Conservation (phyloP, 2,113 vertebrate species). For the Gallinago paraguaiae region DNA sequence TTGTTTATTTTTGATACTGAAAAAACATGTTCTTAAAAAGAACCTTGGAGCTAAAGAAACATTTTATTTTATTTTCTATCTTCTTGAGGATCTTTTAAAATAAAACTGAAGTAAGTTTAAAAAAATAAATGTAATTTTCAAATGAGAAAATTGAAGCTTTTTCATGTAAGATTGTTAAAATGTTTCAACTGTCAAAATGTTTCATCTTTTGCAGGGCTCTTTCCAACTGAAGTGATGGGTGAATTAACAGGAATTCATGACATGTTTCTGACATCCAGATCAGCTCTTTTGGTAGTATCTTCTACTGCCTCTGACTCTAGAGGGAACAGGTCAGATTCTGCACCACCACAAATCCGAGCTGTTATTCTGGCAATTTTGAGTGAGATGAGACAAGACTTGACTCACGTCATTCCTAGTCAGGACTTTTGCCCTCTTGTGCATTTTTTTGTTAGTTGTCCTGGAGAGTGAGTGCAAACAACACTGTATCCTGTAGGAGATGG, state of each 20-base stretch:
- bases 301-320: background rate
- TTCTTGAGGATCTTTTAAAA: background rate
- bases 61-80: background rate
- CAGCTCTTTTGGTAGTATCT: background rate
- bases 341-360: background rate
- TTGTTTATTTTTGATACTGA: background rate
- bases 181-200: constrained; percentile 35
- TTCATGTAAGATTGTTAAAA: background rate
- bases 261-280: background rate
- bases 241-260: background rate
- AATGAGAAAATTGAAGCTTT: constrained; percentile 21
- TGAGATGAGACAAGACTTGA: background rate
- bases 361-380: background rate
- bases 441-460: background rate
- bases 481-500: background rate
- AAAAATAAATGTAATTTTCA: background rate
- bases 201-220: background rate
- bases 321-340: background rate
- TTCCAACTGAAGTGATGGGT: background rate
- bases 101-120: background rate
- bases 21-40: background rate
- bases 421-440: background rate
- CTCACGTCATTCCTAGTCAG: accelerated
- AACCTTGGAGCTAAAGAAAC: background rate
- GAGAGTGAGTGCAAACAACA: accelerated